A percentile compares a stretch with the other conserved stretches of the same genome.
phyloP scores from a whole-genome alignment of 2,888 invertebrate genomes.

The Trypoxylon attenuatum region DNA sequence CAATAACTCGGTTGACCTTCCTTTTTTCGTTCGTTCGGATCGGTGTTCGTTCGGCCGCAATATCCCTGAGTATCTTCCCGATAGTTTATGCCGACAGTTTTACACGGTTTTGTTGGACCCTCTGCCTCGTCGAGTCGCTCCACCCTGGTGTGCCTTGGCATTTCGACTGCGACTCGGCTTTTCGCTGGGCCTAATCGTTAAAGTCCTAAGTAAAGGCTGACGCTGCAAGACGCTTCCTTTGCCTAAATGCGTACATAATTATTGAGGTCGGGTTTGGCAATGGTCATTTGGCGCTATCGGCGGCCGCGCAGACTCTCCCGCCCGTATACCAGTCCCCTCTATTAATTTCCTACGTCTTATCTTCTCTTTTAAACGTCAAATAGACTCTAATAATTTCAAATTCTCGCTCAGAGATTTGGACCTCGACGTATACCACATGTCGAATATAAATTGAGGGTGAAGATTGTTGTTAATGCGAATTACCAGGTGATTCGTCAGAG shows the following conservation, averaged over 20 bases:
- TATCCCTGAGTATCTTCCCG: background rate
- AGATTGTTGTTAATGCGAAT: too few relatives aligned
- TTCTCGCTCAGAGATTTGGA: too few relatives aligned
- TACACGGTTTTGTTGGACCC: too few relatives aligned
- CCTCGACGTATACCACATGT: too few relatives aligned
- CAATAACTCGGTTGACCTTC: slow-evolving; percentile 59
- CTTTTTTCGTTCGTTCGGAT: slow-evolving; percentile 22
- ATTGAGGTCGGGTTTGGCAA: slow-evolving; percentile 68
- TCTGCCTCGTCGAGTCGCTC: too few relatives aligned
- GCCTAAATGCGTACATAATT: slow-evolving; percentile 58
- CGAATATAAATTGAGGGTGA: too few relatives aligned
- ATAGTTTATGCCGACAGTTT: background rate
- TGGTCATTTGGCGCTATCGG: slow-evolving; percentile 72
- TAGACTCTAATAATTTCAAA: too few relatives aligned
- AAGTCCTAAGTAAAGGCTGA: slow-evolving; percentile 74
- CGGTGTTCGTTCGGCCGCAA: slow-evolving; percentile 14
- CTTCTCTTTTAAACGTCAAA: slow-evolving; percentile 38
- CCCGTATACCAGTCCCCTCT: slow-evolving; percentile 37
- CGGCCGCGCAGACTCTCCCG: slow-evolving; percentile 57
- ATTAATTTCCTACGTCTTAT: slow-evolving; percentile 42
- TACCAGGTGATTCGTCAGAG: background rate
- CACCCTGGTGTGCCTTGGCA: too few relatives aligned
- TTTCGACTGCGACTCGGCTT: background rate
- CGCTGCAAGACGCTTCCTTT: slow-evolving; percentile 59
- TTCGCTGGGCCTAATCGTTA: slow-evolving; percentile 48